Base-by-base conservation (phyloP, 92 coral and sea anemone species). In the Epizoanthus stellaris region DNA sequence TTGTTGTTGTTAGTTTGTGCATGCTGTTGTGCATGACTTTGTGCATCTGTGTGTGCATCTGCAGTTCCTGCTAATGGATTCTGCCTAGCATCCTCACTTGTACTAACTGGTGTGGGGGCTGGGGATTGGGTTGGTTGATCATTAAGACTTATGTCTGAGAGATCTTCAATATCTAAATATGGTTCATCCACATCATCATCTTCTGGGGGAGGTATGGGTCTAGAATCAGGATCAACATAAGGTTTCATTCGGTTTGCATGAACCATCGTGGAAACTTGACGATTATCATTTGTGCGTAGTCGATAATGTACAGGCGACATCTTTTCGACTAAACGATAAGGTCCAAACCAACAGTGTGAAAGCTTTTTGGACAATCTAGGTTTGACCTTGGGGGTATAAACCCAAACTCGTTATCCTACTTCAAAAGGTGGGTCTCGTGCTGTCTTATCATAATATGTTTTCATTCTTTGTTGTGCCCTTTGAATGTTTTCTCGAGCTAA, bases 401-500 rank as follows among this genome's bases (percentile, higher is more conserved):
- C 82, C 82, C 70, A 77, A 2, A 57, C 82, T 20, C 82, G 70
- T 30, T 77, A 52, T 10, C 66, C 70, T n/a, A 59, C 14, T 2
- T 45, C 45, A 42, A 73, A 73, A 30, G 16, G 49, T 1, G 80
- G 59, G 49, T 73, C 80, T 12, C 59, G 80, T 3, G 60, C 80
- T 11, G 80, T 47, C 23, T 61, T 57, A 36, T 73, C 80, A 74
- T 74, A 74, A 49, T 49, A 49, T 49, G 54, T 6, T 49, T 7
- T 49, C 54, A 49, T 49, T 9, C 13, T 49, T 9, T 49, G 54
- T 49, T 49, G 13, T 7, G 13, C 81, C 81, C 30, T 53, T 42
- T 89, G 92, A 11, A 70, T 89, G 30, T 85, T 85, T 15, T 73
- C 86, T 15, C 77, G 53, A 4, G 87, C 89, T 4, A 86, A 2